These are phyloP conservation scores for Sorex fumeus DNA, from an alignment of 2,113 vertebrate genomes.

Conservation along the genomic window DNA sequence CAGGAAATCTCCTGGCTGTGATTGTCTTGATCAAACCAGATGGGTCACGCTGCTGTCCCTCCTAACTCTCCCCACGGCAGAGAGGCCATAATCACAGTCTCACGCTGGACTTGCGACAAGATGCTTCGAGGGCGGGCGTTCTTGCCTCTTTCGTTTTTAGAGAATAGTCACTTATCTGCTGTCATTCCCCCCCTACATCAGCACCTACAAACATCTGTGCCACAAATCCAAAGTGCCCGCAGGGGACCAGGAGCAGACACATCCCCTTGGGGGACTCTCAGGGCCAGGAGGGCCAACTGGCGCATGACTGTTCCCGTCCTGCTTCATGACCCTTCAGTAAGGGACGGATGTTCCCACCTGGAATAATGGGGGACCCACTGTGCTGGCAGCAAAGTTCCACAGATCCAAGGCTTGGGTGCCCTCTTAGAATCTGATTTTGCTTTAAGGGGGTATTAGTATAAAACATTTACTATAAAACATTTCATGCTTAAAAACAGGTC, in stretches of 20 bases:
- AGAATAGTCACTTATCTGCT: constrained; percentile 56
- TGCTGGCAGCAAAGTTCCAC: background rate
- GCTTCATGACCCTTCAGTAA: fast-evolving
- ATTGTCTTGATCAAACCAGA: background rate
- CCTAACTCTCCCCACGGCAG: background rate
- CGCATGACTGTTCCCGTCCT: background rate
- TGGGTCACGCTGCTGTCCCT: background rate
- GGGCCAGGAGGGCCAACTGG: background rate
- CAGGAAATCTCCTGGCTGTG: background rate
- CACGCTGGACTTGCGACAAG: constrained; percentile 24
- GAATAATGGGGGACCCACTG: background rate
- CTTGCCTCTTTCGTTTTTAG: background rate
- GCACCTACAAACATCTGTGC: constrained; percentile 61
- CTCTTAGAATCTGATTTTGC: too few relatives aligned
- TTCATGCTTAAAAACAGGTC: background rate
- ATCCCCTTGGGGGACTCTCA: too few relatives aligned
- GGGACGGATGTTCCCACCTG: fast-evolving
- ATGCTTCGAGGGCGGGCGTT: constrained; percentile 41
- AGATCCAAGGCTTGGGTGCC: too few relatives aligned
- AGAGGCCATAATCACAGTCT: background rate
- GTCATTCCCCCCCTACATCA: constrained; percentile 1
- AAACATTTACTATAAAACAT: background rate
- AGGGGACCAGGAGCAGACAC: background rate
- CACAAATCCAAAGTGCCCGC: background rate
- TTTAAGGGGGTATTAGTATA: too few relatives aligned